Conservation (phyloP, 1,140 invertebrate genomes). For the Callitettix versicolor region DNA sequence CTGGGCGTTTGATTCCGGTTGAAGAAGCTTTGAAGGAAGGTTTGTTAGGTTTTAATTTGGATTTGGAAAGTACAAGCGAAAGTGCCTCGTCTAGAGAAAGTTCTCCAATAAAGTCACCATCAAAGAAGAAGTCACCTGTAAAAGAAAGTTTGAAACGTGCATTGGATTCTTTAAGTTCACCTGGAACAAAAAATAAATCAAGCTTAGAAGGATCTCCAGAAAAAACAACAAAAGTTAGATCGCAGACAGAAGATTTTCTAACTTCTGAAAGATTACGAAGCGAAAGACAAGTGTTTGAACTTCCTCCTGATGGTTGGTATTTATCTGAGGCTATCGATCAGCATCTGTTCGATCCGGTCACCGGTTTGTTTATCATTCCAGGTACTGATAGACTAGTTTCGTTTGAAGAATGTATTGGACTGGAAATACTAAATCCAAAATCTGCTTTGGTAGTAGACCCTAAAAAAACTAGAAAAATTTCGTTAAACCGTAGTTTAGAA, state of each 20-base stretch:
- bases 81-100: slow-evolving; percentile 21
- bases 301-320: slow-evolving; percentile 74
- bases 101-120: slow-evolving; percentile 30
- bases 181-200: slow-evolving; percentile 10
- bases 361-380: slow-evolving; percentile 77
- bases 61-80: slow-evolving; percentile 38
- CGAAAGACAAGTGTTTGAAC: slow-evolving; percentile 49
- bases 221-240: slow-evolving; percentile 11
- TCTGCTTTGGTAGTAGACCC: slow-evolving; percentile 71
- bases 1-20: slow-evolving; percentile 61
- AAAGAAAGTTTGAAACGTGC: slow-evolving; percentile 24
- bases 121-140: slow-evolving; percentile 32
- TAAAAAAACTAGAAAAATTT: slow-evolving; percentile 53
- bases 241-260: slow-evolving; percentile 26
- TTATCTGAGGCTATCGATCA: slow-evolving; percentile 64
- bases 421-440: slow-evolving; percentile 72
- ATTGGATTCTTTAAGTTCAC: slow-evolving; percentile 10
- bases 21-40: slow-evolving; percentile 70
- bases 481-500: slow-evolving; percentile 62
- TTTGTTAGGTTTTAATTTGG: slow-evolving; percentile 40
- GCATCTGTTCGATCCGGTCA: slow-evolving; percentile 65
- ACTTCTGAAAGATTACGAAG: slow-evolving; percentile 24
- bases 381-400: slow-evolving; percentile 73
- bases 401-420: slow-evolving; percentile 75
- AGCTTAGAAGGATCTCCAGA: slow-evolving; percentile 3